Conservation (phyloP, 2,888 invertebrate species). For the Ectropis crepuscularia region DNA sequence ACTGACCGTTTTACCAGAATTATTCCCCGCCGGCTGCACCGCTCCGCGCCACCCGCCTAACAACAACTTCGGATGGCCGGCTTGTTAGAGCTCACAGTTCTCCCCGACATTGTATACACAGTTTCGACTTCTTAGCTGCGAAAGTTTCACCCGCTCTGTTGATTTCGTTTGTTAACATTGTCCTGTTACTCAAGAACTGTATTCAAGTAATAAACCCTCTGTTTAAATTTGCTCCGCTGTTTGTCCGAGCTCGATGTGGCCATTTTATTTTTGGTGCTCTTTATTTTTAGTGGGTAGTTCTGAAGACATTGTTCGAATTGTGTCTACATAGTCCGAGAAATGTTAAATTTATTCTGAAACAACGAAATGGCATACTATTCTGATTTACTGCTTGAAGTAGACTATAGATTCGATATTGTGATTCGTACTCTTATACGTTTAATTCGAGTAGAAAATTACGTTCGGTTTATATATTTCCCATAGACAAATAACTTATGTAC, state of each 20-base stretch:
- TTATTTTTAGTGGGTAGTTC: slow-evolving; percentile 33
- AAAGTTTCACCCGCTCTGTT: slow-evolving; percentile 75
- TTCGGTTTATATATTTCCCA: no score
- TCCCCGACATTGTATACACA: slow-evolving; percentile 72
- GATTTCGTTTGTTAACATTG: slow-evolving; percentile 76
- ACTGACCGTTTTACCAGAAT: slow-evolving; percentile 68
- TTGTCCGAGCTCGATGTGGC: slow-evolving; percentile 38
- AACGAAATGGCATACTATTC: not conserved
- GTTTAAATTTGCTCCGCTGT: slow-evolving; percentile 46
- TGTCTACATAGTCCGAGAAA: slow-evolving; percentile 7
- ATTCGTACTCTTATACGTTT: no score
- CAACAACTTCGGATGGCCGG: slow-evolving; percentile 77
- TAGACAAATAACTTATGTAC: no score
- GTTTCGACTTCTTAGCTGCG: slow-evolving; percentile 76
- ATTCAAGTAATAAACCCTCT: slow-evolving; percentile 50
- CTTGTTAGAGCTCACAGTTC: slow-evolving; percentile 75
- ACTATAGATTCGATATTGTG: no score
- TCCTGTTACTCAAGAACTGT: slow-evolving; percentile 60
- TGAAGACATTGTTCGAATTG: slow-evolving; percentile 32
- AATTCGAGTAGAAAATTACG: no score
- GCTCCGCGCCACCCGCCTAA: slow-evolving; percentile 49
- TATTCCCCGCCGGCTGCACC: slow-evolving; percentile 56
- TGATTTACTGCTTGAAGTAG: no score
- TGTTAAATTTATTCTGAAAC: slow-evolving; percentile 8
- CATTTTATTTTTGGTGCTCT: slow-evolving; percentile 35